Evolutionary conservation across 2,888 invertebrate genomes (phyloP), one percentile per base, ranked within the genome.

Genomic region (Nymphalis urticae): DNA sequence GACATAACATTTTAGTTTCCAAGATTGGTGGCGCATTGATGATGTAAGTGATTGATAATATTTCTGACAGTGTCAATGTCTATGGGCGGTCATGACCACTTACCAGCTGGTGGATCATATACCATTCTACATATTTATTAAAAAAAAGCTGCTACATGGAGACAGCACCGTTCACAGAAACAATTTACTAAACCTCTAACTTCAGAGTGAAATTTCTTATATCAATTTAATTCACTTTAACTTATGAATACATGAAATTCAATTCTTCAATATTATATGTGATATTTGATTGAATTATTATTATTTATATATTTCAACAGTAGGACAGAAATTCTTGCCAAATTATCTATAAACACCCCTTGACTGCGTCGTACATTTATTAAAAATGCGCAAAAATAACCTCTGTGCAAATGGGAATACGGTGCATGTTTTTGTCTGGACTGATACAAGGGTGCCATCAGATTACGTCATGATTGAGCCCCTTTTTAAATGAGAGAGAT

Each of bases 381-480:
- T 8, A 58, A 58, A 42, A 42, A n/a, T 42, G 24, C 13, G n/a
- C 19, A 19, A 74, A 48, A 63, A 61, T 63, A 1, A n/a, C 24
- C 65, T 65, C 60, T 73, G 73, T 50, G 13, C 0, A 1, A 1
- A 56, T 6, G 0, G 3, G 0, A 61, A 72, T 79, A 83, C 75
- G 72, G 78, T 72, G 61, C 58, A 76, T 47, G 48, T 53, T 66
- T 70, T 70, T 80, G 74, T 75, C 54, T 56, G 27, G 1, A 56
- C n/a, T 65, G 70, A 75, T 72, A 79, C 79, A 82, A 80, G 87
- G 86, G 85, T 84, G 80, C 76, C 76, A 27, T 74, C 77, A 65
- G 82, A 84, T 87, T 87, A 87, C 89, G 87, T 89, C 88, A 90
- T 86, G 82, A 85, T 83, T 85, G 81, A 83, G 82, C 83, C 88